Percentiles rank a stretch among this genome's conserved stretches.
These are phyloP conservation scores for Papilio protenor DNA, from an alignment of 2,888 invertebrate genomes.

Conservation along the genomic window DNA sequence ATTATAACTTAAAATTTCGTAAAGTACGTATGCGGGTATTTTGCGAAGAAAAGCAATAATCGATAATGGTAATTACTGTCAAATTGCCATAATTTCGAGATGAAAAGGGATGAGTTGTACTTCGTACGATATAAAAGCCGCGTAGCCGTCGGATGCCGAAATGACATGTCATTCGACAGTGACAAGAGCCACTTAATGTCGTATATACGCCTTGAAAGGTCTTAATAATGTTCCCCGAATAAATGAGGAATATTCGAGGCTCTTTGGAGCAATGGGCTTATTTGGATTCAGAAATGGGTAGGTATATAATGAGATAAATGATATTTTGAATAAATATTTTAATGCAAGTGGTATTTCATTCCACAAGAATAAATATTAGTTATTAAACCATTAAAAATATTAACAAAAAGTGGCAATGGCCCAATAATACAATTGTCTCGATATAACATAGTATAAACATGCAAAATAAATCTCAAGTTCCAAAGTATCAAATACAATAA, in stretches of 20 bases:
- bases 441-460: not conserved
- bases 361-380: not conserved
- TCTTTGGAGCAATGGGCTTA: slow-evolving; percentile 31
- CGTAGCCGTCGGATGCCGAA: slow-evolving; percentile 33
- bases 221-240: slow-evolving; percentile 29
- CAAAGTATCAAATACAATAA: slow-evolving; percentile 6
- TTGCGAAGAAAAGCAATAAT: slow-evolving; percentile 11
- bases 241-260: slow-evolving; percentile 22
- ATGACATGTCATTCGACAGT: slow-evolving; percentile 42
- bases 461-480: not conserved
- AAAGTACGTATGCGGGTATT: not conserved
- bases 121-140: slow-evolving; percentile 33
- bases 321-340: not conserved
- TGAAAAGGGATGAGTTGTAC: slow-evolving; percentile 33
- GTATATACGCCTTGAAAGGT: slow-evolving; percentile 34
- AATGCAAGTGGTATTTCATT: not conserved
- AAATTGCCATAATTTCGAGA: slow-evolving; percentile 41
- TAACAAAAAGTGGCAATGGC: not conserved
- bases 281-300: slow-evolving; percentile 28
- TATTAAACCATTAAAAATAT: too few relatives aligned
- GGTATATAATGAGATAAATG: not conserved
- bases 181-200: slow-evolving; percentile 42
- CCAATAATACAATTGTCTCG: not conserved
- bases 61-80: slow-evolving; percentile 38
- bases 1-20: not conserved